A percentile compares a stretch with the other conserved stretches of the same genome.
Conservation (phyloP, 2,113 vertebrate genomes). For the Tylochromis polylepis region DNA sequence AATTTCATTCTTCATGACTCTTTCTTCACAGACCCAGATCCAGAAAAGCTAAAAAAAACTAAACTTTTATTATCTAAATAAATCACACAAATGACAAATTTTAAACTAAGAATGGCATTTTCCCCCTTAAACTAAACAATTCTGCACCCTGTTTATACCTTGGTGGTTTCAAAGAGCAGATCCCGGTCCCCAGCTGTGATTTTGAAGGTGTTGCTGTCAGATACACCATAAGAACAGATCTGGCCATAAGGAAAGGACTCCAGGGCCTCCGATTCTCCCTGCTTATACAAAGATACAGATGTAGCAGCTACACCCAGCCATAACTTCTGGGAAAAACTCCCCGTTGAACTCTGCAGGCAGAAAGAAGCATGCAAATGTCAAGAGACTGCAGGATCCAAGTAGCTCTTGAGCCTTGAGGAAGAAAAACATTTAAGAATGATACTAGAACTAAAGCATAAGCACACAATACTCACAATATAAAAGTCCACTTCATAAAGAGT, state of each 20-base stretch:
- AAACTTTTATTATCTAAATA: neutral
- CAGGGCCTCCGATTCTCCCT: slow-evolving; percentile 83
- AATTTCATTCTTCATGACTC: neutral
- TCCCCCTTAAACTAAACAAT: neutral
- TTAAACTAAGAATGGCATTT: neutral
- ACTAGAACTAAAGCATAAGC: neutral
- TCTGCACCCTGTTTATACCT: slow-evolving; percentile 65
- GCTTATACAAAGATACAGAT: slow-evolving; percentile 84
- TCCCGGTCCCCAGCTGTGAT: slow-evolving; percentile 83
- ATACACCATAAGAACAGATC: slow-evolving; percentile 86
- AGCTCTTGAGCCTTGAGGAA: neutral
- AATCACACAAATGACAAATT: neutral
- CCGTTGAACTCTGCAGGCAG: slow-evolving; percentile 75
- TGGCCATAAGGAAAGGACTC: slow-evolving; percentile 85
- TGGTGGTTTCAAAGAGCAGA: slow-evolving; percentile 85
- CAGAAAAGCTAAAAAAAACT: neutral
- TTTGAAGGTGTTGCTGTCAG: slow-evolving; percentile 84
- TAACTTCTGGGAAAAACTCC: slow-evolving; percentile 80
- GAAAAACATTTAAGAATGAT: neutral
- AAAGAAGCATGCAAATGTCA: neutral
- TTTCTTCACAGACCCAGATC: neutral
- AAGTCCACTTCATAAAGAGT: slow-evolving; percentile 90
- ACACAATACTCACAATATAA: slow-evolving; percentile 79
- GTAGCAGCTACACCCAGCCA: slow-evolving; percentile 87
- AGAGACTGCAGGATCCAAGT: neutral